Evolutionary conservation across 2,888 invertebrate species (phyloP), one percentile per base, ranked within the genome.

Genomic region (Cheilosia variabilis): DNA sequence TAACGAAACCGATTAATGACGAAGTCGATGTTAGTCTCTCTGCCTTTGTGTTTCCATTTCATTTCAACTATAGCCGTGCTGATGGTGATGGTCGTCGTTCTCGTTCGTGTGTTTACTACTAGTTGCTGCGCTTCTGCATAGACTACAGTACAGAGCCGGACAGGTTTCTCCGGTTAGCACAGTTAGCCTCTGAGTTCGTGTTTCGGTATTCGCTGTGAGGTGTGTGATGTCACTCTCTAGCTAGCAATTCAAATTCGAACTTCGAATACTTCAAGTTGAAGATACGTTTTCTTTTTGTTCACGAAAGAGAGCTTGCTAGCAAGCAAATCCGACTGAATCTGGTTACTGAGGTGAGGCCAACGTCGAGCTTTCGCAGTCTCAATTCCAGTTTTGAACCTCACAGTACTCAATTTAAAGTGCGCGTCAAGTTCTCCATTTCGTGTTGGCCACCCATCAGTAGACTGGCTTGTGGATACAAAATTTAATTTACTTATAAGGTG

Each of bases 1-100:
- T 86, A 80, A 84, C 86, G 80, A 72, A 76, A 80, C 76, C 60
- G 75, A 86, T 71, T 81, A 76, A 68, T 86, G 86, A 86, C 80
- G 80, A 68, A 86, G 84, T 80, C 66, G 41, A 55, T 75, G 27
- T 24, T 13, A 17, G 52, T 10, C n/a, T 58, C 24, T 60, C 69
- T 62, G 77, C 31, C 71, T 60, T 19, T 50, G 73, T 79, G 65
- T 81, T 81, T 86, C 65, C 76, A 86, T 86, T 86, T 81, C 76
- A 81, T 81, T 86, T 68, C 68, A 81, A 24, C 24, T 4, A 4
- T 62, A 52, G 43, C 68, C 66, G 37, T 58, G 27, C 22, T 10
- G 17, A 27, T 50, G 43, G 43, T 63, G 37, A 53, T 53, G 34
- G 19, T 31, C 43, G 60, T 53, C n/a, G 37, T 2, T 10, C 47